Evolutionary conservation across 2,113 vertebrate species (phyloP).

Genomic region (Tylochromis polylepis): DNA sequence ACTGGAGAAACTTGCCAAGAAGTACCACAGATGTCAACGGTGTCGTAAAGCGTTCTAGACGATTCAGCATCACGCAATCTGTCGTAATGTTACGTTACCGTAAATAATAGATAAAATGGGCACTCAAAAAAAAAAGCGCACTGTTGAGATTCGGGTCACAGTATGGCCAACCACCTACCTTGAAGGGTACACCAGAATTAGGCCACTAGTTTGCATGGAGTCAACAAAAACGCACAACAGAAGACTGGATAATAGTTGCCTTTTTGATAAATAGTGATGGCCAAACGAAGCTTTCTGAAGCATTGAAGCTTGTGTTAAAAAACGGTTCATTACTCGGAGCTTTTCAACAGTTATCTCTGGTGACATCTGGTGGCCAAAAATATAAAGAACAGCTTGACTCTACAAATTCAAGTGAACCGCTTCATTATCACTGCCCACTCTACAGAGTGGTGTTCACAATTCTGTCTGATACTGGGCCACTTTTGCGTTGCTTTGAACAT

Average conservation of each 20-base stretch:
- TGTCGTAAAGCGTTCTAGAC: conserved; percentile 39
- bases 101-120: not conserved
- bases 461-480: too few species aligned
- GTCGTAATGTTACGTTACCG: conserved; percentile 22
- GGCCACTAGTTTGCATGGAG: not conserved
- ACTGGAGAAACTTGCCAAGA: not conserved
- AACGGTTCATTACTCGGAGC: too few species aligned
- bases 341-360: too few species aligned
- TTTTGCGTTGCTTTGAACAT: too few species aligned
- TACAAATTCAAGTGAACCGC: too few species aligned
- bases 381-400: too few species aligned
- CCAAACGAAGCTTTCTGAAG: too few species aligned
- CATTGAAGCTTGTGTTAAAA: too few species aligned
- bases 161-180: too few species aligned
- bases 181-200: not conserved
- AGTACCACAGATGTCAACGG: not conserved
- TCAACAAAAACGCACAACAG: not conserved
- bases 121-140: not conserved
- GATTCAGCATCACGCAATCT: conserved; percentile 7
- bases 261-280: not conserved
- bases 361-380: too few species aligned
- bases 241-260: not conserved
- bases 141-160: not conserved
- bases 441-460: too few species aligned
- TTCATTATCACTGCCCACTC: too few species aligned